Evolutionary conservation across 2,113 vertebrate genomes (phyloP).

Genomic region (Tragulus kanchil): DNA sequence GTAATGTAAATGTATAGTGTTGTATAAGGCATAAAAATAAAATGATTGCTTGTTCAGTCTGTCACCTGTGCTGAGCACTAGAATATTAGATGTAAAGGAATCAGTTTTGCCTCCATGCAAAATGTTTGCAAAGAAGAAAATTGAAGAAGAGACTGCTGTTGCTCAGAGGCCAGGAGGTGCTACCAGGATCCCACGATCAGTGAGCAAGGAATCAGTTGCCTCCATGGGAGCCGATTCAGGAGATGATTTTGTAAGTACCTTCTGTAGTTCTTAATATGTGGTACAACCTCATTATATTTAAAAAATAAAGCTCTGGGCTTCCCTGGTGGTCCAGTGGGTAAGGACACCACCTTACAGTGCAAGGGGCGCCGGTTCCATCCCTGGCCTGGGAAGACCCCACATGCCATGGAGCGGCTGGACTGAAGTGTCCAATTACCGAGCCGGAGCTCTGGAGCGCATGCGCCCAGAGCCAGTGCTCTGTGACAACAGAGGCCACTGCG

Average conservation of each 20-base stretch:
- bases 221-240: conserved; percentile 97
- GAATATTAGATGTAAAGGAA: no score
- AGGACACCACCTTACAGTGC: no score
- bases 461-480: no score
- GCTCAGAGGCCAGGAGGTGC: conserved; percentile 88
- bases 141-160: conserved; percentile 95
- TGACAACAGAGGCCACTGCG: no score
- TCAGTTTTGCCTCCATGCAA: no score
- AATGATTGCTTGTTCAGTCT: conserved; percentile 11
- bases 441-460: no score
- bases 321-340: no score
- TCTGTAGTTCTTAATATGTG: neutral
- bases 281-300: neutral
- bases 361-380: no score
- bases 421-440: no score
- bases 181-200: conserved; percentile 93
- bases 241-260: conserved; percentile 97
- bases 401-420: no score
- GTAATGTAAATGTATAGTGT: neutral
- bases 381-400: no score
- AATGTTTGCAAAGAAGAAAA: conserved; percentile 99
- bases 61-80: neutral
- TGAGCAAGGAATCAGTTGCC: conserved; percentile 97
- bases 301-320: no score
- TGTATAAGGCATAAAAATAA: conserved; percentile 42